Evolutionary conservation across 2,888 invertebrate genomes (phyloP), one percentile per base, ranked within the genome.

Genomic region (Rotaria socialis): DNA sequence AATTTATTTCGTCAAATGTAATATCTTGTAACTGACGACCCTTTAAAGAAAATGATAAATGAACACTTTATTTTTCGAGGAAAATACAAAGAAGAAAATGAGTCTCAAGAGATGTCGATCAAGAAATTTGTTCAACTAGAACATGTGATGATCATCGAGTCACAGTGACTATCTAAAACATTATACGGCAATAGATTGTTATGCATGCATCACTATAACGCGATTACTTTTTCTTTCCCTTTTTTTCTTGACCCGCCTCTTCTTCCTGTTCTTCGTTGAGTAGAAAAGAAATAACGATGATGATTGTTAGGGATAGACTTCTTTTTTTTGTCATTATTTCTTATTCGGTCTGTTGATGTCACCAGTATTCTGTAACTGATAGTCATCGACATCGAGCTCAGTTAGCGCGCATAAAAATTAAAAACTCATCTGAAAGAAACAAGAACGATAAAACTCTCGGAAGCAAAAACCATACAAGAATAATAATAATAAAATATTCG

Each of bases 1-100:
- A 47, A 80, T 80, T 80, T 14, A 80, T n/a, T 80, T 80, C 80
- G n/a, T 80, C 80, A 11, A 80, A 80, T 47, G 80, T 80, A 14
- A 80, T 47, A 80, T 80, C 80, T 47, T 80, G 80, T 10, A 80
- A 47, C 6, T 80, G 80, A 47, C 47, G 80, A 80, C 80, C 80
- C 80, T 80, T 47, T 5, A 41, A 74, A 60, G 6, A 60, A 60
- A 67, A 67, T 19, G 22, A 55, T 55, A 55, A 55, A 55, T 55
- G 55, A 55, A 55, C 22, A 55, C 22, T 19, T 55, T 55, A 55
- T 55, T 55, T 22, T 55, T 55, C 22, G 22, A 55, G 22, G 55
- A 55, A 55, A 55, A 55, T 55, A 55, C 55, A 55, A 55, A 55
- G 52, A 55, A 55, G 22, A 55, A 55, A 55, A 55, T 22, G 55